Evolutionary conservation across 2,888 invertebrate genomes (phyloP).

Genomic region (Silvanus unidentatus): DNA sequence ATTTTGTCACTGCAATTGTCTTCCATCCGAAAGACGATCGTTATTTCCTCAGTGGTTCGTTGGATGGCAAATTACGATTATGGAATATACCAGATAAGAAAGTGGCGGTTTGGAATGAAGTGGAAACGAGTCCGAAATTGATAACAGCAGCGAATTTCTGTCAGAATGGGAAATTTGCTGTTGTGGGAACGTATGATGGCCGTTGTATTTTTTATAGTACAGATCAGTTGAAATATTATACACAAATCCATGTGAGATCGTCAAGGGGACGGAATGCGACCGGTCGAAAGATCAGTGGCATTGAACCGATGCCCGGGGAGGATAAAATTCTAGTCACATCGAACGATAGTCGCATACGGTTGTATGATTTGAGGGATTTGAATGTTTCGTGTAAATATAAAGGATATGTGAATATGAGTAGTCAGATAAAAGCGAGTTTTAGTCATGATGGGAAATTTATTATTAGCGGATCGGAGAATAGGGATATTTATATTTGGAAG

Average conservation of each 20-base stretch:
- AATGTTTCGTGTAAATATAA: constrained; percentile 73
- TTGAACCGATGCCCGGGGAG: constrained; percentile 93
- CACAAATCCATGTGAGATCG: constrained; percentile 93
- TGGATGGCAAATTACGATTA: constrained; percentile 95
- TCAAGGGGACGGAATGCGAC: constrained; percentile 93
- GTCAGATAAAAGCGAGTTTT: constrained; percentile 96
- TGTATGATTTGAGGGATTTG: constrained; percentile 92
- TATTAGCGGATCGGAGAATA: constrained; percentile 95
- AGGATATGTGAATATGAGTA: constrained; percentile 84
- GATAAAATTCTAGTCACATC: constrained; percentile 96
- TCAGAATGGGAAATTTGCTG: constrained; percentile 95
- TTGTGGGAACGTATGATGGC: constrained; percentile 97
- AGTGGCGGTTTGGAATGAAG: constrained; percentile 96
- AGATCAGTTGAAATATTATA: constrained; percentile 96
- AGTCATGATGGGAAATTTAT: constrained; percentile 97
- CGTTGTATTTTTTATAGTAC: constrained; percentile 97
- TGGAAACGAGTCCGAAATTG: constrained; percentile 87
- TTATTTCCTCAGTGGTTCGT: constrained; percentile 92
- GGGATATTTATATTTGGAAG: constrained; percentile 97
- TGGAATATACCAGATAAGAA: constrained; percentile 99
- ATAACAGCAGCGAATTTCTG: constrained; percentile 98
- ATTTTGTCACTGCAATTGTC: constrained; percentile 97
- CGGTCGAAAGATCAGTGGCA: constrained; percentile 93
- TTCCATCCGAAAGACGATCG: constrained; percentile 92
- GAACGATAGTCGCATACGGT: constrained; percentile 92